Evolutionary conservation across 2,888 invertebrate species (phyloP).

Genomic region (Schizotus pectinicornis): DNA sequence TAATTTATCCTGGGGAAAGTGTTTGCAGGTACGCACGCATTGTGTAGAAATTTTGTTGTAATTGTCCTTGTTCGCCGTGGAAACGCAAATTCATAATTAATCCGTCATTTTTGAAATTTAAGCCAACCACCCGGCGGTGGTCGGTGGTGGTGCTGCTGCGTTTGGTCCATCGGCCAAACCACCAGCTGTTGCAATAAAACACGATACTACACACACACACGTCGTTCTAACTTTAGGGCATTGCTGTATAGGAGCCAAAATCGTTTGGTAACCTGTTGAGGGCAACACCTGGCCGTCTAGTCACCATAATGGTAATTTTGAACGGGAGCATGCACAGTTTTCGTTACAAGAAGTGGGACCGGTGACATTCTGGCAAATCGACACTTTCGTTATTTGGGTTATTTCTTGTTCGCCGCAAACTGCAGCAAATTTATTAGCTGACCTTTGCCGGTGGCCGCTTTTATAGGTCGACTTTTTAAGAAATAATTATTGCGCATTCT

Average conservation of each 20-base stretch:
- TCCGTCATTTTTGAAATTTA: not conserved
- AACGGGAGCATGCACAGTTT: not conserved
- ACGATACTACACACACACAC: constrained; percentile 1
- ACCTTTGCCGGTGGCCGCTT: too few relatives aligned
- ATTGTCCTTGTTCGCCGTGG: too few relatives aligned
- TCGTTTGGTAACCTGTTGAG: constrained; percentile 23
- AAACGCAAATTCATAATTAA: not conserved
- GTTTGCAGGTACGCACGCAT: too few relatives aligned
- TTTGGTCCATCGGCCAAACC: constrained; percentile 3
- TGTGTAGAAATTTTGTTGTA: too few relatives aligned
- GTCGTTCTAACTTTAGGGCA: not conserved
- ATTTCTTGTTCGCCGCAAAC: too few relatives aligned
- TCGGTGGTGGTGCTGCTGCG: not conserved
- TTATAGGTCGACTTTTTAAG: too few relatives aligned
- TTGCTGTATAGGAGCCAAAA: constrained; percentile 9
- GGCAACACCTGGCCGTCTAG: constrained; percentile 25
- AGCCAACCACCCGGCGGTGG: not conserved
- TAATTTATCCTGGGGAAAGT: too few relatives aligned
- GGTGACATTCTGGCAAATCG: too few relatives aligned
- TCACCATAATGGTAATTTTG: not conserved
- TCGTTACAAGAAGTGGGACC: too few relatives aligned
- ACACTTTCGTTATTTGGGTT: too few relatives aligned
- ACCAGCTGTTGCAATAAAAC: constrained; percentile 23
- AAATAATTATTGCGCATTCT: too few relatives aligned
- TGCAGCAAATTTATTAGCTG: too few relatives aligned